A percentile compares a stretch with the other conserved stretches of the same genome.
phyloP scores from a whole-genome alignment of 2,113 vertebrate species.

The human (Homo sapiens) region GRCh38 chr16:75457501-75458000 shows the following conservation, averaged over 20 bases:
- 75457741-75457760: background rate
- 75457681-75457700: background rate
- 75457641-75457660: background rate
- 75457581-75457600: background rate
- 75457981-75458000: conserved; percentile 48
- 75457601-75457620: background rate
- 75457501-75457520: background rate
- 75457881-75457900: background rate
- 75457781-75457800: background rate
- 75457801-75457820: background rate
- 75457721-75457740: background rate
- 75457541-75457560: background rate
- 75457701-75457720: background rate
- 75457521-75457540: background rate
- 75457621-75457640: background rate
- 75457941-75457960: background rate
- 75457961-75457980: conserved; percentile 38
- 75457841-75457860: background rate
- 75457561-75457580: background rate
- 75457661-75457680: background rate
- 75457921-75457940: conserved; percentile 34
- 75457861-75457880: background rate
- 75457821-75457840: background rate
- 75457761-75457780: background rate
- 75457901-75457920: background rate